Evolutionary conservation across 2,888 invertebrate species (phyloP).

Genomic region (Masnerella sp.): DNA sequence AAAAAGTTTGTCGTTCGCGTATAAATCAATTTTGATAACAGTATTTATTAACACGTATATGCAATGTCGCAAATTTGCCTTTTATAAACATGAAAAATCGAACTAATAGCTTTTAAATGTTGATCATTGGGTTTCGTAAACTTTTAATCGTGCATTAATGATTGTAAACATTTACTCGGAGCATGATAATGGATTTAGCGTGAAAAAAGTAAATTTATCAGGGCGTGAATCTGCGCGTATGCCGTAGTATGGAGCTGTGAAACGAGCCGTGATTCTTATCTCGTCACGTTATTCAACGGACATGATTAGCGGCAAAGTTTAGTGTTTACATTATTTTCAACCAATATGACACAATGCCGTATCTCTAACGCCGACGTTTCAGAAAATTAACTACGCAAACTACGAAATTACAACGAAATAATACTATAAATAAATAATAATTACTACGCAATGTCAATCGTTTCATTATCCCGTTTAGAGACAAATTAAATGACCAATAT

Average conservation of each 20-base stretch:
- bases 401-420: constrained; percentile 15
- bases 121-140: no score
- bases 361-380: neutral
- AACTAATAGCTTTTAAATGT: no score
- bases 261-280: constrained; percentile 36
- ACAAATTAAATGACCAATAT: no score
- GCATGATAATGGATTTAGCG: no score
- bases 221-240: constrained; percentile 27
- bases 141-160: no score
- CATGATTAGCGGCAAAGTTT: constrained; percentile 33
- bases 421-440: constrained; percentile 30
- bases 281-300: constrained; percentile 20
- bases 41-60: no score
- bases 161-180: no score
- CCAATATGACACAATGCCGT: neutral
- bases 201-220: no score
- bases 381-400: constrained; percentile 13
- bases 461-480: neutral
- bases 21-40: no score
- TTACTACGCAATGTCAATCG: neutral
- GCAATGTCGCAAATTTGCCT: no score
- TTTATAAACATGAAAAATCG: no score
- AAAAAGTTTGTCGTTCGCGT: no score
- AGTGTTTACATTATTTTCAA: constrained; percentile 47
- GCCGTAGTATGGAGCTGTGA: constrained; percentile 6